Conservation (phyloP, 2,888 invertebrate species). For the Pyralis farinalis region DNA sequence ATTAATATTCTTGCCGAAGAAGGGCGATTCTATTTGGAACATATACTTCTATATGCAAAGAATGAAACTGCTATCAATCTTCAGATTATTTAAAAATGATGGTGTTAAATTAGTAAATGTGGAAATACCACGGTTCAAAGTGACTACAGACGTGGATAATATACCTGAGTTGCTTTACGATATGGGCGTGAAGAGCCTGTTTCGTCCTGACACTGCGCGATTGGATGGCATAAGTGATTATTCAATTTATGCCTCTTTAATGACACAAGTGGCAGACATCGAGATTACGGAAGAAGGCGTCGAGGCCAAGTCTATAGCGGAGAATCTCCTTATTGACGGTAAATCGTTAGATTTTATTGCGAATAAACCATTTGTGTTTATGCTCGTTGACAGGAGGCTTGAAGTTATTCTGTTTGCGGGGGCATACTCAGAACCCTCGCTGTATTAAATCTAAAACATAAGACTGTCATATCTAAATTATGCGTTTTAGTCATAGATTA, state of each 20-base stretch:
- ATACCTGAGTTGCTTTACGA: slow-evolving; percentile 51
- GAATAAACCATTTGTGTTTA: slow-evolving; percentile 49
- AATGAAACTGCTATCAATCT: slow-evolving; percentile 42
- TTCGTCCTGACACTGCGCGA: slow-evolving; percentile 43
- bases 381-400: slow-evolving; percentile 47
- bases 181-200: slow-evolving; percentile 57
- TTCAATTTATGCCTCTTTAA: slow-evolving; percentile 41
- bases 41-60: slow-evolving; percentile 41
- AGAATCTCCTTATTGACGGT: slow-evolving; percentile 25
- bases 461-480: no score
- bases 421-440: slow-evolving; percentile 41
- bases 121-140: slow-evolving; percentile 49
- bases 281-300: slow-evolving; percentile 50
- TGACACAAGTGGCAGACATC: slow-evolving; percentile 47
- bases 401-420: slow-evolving; percentile 58
- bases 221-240: slow-evolving; percentile 46
- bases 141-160: slow-evolving; percentile 40
- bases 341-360: slow-evolving; percentile 34
- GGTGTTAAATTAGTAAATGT: slow-evolving; percentile 37
- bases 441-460: slow-evolving; percentile 13
- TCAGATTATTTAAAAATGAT: slow-evolving; percentile 32
- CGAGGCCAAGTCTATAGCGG: slow-evolving; percentile 23
- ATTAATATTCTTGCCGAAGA: slow-evolving; percentile 45
- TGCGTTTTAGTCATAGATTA: no score
- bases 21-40: slow-evolving; percentile 5